Percentiles rank a stretch among this genome's conserved stretches.
Conservation (phyloP, 1,140 invertebrate species). For the Bombus fervidus region DNA sequence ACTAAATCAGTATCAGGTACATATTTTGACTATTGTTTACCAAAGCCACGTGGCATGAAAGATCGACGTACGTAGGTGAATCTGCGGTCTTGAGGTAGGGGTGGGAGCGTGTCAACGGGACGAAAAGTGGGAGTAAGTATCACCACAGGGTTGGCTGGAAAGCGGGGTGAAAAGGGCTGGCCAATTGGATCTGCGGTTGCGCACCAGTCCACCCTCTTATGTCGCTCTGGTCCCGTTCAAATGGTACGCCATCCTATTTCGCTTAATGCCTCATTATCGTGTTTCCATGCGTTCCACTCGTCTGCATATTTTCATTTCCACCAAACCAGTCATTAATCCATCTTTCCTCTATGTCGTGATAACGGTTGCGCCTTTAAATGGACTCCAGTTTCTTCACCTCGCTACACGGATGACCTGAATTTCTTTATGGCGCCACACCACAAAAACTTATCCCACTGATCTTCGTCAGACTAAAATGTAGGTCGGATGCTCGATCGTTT, state of each 20-base stretch:
- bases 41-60: slow-evolving; percentile 71
- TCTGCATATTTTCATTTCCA: slow-evolving; percentile 18
- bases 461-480: background rate
- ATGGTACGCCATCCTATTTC: slow-evolving; percentile 31
- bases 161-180: slow-evolving; percentile 42
- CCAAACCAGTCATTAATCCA: background rate
- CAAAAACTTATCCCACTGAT: slow-evolving; percentile 43
- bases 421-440: background rate
- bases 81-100: slow-evolving; percentile 31
- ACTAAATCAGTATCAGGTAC: too few species aligned
- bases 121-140: slow-evolving; percentile 18
- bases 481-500: slow-evolving; percentile 10
- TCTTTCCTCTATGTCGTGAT: slow-evolving; percentile 21
- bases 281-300: slow-evolving; percentile 4
- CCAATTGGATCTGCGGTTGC: slow-evolving; percentile 39
- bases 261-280: slow-evolving; percentile 24
- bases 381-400: slow-evolving; percentile 1
- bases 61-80: slow-evolving; percentile 38
- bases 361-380: slow-evolving; percentile 18
- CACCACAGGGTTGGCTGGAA: background rate
- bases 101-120: slow-evolving; percentile 7
- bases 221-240: slow-evolving; percentile 7
- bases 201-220: slow-evolving; percentile 7
- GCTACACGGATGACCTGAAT: background rate
- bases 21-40: slow-evolving; percentile 69